Conservation (phyloP, 37 sponge, comb jelly and placozoan species). For the Bolinopsis microptera region DNA sequence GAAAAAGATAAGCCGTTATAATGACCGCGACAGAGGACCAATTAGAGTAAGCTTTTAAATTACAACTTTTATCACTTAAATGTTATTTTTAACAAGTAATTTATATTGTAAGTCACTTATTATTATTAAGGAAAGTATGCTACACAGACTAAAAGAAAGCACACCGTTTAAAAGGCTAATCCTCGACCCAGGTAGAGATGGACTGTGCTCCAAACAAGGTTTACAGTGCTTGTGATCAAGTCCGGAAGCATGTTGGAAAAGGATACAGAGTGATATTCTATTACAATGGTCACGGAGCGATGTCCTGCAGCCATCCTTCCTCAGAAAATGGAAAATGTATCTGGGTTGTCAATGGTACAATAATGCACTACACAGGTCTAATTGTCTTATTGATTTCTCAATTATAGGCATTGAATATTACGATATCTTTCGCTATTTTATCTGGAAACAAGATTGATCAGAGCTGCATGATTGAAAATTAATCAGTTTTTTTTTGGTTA, state of each 20-base stretch:
- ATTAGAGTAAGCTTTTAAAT: neutral
- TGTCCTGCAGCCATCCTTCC: conserved; percentile 25
- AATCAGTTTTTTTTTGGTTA: conserved; percentile 60
- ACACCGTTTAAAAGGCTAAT: too few relatives aligned
- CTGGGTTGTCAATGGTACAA: conserved; percentile 87
- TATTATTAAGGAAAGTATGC: too few relatives aligned
- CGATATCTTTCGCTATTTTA: neutral
- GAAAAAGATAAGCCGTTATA: neutral
- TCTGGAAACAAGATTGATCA: neutral
- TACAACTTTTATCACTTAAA: too few relatives aligned
- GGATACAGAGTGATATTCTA: conserved; percentile 84
- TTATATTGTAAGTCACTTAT: too few relatives aligned
- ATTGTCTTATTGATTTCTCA: neutral
- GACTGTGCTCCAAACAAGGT: conserved; percentile 48
- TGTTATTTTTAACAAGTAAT: too few relatives aligned
- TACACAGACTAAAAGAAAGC: too few relatives aligned
- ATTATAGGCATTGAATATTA: neutral
- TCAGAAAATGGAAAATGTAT: conserved; percentile 83
- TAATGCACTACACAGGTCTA: conserved; percentile 73
- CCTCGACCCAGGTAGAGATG: conserved; percentile 56
- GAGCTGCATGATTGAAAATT: neutral
- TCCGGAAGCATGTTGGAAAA: conserved; percentile 42
- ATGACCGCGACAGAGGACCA: conserved; percentile 36
- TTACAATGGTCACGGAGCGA: conserved; percentile 96
- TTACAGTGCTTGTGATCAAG: conserved; percentile 43